These are phyloP conservation scores for Cepphus grylle DNA, from an alignment of 2,113 vertebrate species.

Conservation along the genomic window DNA sequence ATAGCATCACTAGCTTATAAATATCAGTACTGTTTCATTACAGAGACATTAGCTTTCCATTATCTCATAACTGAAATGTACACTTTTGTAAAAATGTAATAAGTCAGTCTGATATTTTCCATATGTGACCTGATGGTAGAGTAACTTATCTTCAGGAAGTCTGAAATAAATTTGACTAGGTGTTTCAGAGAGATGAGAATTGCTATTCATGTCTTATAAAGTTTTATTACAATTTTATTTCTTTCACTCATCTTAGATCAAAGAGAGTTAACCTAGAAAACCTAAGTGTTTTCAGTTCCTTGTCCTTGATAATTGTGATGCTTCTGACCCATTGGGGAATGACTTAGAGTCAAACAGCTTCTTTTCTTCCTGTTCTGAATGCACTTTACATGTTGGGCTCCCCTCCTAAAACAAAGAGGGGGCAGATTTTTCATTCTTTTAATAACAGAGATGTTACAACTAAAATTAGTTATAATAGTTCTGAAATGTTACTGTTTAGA, in stretches of 20 bases:
- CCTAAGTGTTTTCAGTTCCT: not conserved
- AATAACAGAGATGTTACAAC: not conserved
- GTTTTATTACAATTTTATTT: not conserved
- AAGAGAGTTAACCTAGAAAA: not conserved
- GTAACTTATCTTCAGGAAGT: not conserved
- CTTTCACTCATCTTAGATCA: not conserved
- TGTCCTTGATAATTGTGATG: not conserved
- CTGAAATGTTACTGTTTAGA: not conserved
- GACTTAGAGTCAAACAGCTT: not conserved
- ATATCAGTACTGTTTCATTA: not conserved
- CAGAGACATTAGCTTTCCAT: not conserved
- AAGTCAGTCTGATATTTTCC: slow-evolving; percentile 25
- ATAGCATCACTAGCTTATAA: not conserved
- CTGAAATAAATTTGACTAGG: slow-evolving; percentile 8
- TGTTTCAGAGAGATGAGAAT: slow-evolving; percentile 2
- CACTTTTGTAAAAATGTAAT: not conserved
- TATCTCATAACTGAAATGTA: not conserved
- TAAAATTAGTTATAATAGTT: not conserved
- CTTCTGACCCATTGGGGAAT: not conserved
- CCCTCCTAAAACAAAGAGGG: not conserved
- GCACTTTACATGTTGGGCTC: not conserved
- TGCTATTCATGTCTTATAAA: not conserved
- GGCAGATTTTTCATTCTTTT: not conserved
- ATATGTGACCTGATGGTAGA: slow-evolving; percentile 8
- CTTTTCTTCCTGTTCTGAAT: not conserved